Base-by-base conservation (phyloP, 2,113 vertebrate genomes). In the Gasterosteus nipponicus region DNA sequence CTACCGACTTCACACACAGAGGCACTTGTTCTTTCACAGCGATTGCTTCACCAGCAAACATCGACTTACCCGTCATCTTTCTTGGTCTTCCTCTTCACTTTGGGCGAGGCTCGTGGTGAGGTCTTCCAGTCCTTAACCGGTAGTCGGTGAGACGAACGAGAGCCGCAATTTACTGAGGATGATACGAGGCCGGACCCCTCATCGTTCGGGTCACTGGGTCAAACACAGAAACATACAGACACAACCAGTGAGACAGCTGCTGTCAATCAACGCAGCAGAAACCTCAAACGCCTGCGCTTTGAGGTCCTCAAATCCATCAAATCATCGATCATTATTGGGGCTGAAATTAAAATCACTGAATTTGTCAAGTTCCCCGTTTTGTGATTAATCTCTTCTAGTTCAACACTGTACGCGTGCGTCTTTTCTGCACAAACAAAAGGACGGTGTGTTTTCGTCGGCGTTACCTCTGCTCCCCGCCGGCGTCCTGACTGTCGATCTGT, bases 391-490 rank as follows among this genome's bases (percentile, higher is more conserved):
- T 3, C 6, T 12, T 49, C 1, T 53, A 10, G 3, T 5, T 41
- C 11, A 35, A 68, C 12, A 63, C 10, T 2, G 39, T 26, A 26
- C 22, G 1, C 22, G 22, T 26, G n/a, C n/a, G 22, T 26, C 22
- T 22, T 18, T 12, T 42, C n/a, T 61, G 38, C 60, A 61, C 29
- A 56, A 59, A 80, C 5, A 44, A 51, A 29, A 26, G 22, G 16
- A 57, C 7, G 41, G 10, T 18, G 7, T 57, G 22, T 7, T 29
- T n/a, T 56, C 0, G 3, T 56, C n/a, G 46, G 35, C 0, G 61
- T 77, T 94, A 98, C 98, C 98, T 99, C 90, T 98, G 97, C n/a
- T 98, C 97, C 0, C 95, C 95, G 47, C 96, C 97, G n/a, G n/a
- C n/a, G 7, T 97, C 98, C 90, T 97, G 97, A 83, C 96, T 97